Evolutionary conservation across 2,888 invertebrate species (phyloP).

Genomic region (Lithosia quadra): DNA sequence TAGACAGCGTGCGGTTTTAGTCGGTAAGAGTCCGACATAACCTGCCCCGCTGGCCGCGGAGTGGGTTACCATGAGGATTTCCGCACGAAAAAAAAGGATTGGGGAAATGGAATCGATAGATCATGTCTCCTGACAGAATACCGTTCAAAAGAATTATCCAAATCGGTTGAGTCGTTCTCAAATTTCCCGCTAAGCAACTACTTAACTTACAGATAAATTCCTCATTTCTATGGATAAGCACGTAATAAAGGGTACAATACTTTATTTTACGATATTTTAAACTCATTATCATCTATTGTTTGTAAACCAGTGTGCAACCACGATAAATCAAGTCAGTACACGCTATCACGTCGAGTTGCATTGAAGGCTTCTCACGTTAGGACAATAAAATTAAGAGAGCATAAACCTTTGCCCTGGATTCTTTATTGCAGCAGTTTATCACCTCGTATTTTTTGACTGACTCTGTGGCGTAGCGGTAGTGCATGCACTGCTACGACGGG

Average conservation of each 20-base stretch:
- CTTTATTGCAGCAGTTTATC: slow-evolving; percentile 19
- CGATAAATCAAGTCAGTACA: neutral
- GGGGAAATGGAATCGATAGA: too few species aligned
- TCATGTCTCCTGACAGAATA: too few species aligned
- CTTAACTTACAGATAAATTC: too few species aligned
- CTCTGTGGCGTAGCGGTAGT: too few species aligned
- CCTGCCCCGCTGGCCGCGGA: too few species aligned
- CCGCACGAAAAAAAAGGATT: too few species aligned
- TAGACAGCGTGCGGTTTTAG: too few species aligned
- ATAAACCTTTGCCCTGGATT: slow-evolving; percentile 32
- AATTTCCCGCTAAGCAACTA: neutral
- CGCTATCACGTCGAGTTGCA: slow-evolving; percentile 2
- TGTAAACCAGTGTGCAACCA: neutral
- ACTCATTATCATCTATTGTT: neutral
- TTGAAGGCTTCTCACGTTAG: slow-evolving; percentile 31
- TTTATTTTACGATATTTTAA: neutral
- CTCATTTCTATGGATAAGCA: neutral
- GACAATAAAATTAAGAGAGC: slow-evolving; percentile 37
- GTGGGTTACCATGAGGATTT: too few species aligned
- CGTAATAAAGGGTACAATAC: neutral
- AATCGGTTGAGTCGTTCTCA: neutral
- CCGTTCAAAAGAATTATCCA: too few species aligned
- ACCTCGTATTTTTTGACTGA: too few species aligned
- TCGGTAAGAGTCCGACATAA: too few species aligned
- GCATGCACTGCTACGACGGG: too few species aligned